Base-by-base conservation (phyloP, 2,888 invertebrate genomes). In the Pyrgus malvae region DNA sequence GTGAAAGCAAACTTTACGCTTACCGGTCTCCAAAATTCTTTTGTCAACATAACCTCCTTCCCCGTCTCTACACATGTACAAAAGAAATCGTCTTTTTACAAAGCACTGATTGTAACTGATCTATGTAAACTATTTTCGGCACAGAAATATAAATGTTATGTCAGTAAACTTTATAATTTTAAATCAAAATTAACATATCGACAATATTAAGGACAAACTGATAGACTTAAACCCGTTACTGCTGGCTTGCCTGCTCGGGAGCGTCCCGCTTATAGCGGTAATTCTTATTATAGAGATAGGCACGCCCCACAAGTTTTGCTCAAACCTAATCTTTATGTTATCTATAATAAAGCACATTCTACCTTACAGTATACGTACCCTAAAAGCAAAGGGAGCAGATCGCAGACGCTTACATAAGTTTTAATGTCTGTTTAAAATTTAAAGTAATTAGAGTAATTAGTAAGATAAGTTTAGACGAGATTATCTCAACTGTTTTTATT, bases 41-140 rank as follows among this genome's bases (percentile, higher is more conserved):
- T 78, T 66, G 83, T 82, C 75, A 84, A 86, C 86, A 87, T 87
- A 86, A 87, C 85, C 84, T 84, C 76, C 72, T 64, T 62, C 51
- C 14, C 19, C 37, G n/a, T 27, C 16, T 35, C 27, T 27, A 31
- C 46, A 33, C 12, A 3, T 40, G 5, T n/a, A 0, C 11, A 11
- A 19, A 3, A 14, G 8, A 14, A 40, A 19, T 9, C 8, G n/a
- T 29, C 14, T 44, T 38, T 48, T 33, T 9, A 25, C 33, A 31
- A 7, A 46, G 1, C 21, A 25, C 29, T 23, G 1, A 25, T 14
- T 37, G 44, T 16, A 25, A 2, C 29, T 23, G 16, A 2, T 25
- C 4, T 14, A 14, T n/a, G 19, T 1, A 11, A 21, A 1, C 4
- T 29, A 6, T 55, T 48, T 48, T 33, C 19, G 7, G 17, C 7